A percentile compares a stretch with the other conserved stretches of the same genome.
Conservation (phyloP, 2,888 invertebrate genomes). For the Hypomecis punctinalis region DNA sequence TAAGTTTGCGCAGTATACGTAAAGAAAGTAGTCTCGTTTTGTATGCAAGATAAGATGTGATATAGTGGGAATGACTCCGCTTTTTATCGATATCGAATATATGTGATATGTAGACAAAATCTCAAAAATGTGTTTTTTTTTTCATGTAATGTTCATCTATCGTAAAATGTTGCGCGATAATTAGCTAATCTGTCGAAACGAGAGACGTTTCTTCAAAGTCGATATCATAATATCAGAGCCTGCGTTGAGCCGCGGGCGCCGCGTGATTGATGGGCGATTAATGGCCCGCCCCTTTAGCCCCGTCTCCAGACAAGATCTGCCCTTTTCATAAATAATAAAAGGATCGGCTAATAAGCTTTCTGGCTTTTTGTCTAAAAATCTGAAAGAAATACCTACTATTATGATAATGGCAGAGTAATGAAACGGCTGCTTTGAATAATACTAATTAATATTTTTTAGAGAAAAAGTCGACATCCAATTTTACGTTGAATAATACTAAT, state of each 20-base stretch:
- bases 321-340: slow-evolving; percentile 43
- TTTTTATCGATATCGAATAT: too few species aligned
- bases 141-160: neutral
- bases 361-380: neutral
- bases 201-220: slow-evolving; percentile 31
- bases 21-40: too few species aligned
- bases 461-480: too few species aligned
- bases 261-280: slow-evolving; percentile 65
- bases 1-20: too few species aligned
- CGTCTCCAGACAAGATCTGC: slow-evolving; percentile 34
- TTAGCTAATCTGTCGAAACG: slow-evolving; percentile 18
- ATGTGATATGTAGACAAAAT: too few species aligned
- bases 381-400: neutral
- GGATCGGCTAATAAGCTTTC: slow-evolving; percentile 14
- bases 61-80: too few species aligned
- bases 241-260: slow-evolving; percentile 35
- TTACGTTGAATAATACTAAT: too few species aligned
- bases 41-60: too few species aligned
- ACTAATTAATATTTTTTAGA: too few species aligned
- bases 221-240: slow-evolving; percentile 36
- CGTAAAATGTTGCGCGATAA: slow-evolving; percentile 6
- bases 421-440: neutral
- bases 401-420: neutral
- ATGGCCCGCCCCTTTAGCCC: slow-evolving; percentile 46
- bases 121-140: neutral